phyloP scores from a whole-genome alignment of 2,113 vertebrate species.

The Psilopogon haemacephalus region DNA sequence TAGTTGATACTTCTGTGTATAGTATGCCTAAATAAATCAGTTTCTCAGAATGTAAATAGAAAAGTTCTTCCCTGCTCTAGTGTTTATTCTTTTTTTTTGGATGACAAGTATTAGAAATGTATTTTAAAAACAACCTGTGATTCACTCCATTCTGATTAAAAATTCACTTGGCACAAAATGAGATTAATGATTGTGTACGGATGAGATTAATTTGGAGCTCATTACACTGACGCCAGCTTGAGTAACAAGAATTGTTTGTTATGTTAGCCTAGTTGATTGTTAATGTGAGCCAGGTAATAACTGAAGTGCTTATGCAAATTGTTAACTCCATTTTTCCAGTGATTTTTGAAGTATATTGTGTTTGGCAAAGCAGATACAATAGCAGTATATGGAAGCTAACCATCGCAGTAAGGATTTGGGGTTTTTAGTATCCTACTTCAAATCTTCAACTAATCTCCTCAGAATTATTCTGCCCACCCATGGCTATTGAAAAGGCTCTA shows the following conservation, averaged over 20 bases:
- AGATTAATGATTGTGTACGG: conserved; percentile 63
- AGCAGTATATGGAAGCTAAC: not conserved
- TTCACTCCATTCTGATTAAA: conserved; percentile 55
- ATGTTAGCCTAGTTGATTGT: conserved; percentile 58
- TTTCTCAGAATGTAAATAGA: conserved; percentile 47
- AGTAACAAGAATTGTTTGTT: conserved; percentile 66
- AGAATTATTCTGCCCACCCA: not conserved
- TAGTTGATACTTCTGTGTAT: not conserved
- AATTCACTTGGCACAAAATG: conserved; percentile 48
- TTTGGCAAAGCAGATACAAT: not conserved
- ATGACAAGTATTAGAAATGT: conserved; percentile 57
- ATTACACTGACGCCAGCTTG: conserved; percentile 64
- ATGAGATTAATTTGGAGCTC: conserved; percentile 68
- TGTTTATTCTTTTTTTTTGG: conserved; percentile 44
- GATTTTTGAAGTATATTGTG: not conserved
- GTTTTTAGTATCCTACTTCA: not conserved
- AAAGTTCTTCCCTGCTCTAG: conserved; percentile 22
- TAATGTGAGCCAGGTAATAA: conserved; percentile 54
- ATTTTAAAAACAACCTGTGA: conserved; percentile 69
- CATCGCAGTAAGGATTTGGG: not conserved
- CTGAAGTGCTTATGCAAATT: conserved; percentile 32
- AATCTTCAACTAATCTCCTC: not conserved
- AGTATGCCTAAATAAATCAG: conserved; percentile 15
- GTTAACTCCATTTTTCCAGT: conserved; percentile 28
- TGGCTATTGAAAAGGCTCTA: not conserved